These are phyloP conservation scores for Anoplolepis gracilipes DNA, from an alignment of 1,140 invertebrate species.

Conservation along the genomic window DNA sequence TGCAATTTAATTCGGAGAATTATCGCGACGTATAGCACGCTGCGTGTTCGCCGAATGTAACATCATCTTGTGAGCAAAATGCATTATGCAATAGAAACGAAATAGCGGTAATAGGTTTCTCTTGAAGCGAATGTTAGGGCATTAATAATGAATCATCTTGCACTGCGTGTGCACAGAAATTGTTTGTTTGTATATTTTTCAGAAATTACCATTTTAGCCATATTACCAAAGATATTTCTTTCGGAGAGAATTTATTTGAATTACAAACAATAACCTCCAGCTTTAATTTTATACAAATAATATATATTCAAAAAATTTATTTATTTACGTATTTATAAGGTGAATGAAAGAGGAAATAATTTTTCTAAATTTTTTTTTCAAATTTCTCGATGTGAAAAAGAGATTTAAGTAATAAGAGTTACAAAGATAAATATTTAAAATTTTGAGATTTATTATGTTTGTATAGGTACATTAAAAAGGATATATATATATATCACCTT, in stretches of 20 bases:
- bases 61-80: constrained; percentile 57
- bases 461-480: too few relatives aligned
- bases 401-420: too few relatives aligned
- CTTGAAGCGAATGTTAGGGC: constrained; percentile 46
- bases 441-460: too few relatives aligned
- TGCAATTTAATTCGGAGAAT: constrained; percentile 70
- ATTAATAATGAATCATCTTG: constrained; percentile 47
- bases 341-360: background rate
- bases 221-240: background rate
- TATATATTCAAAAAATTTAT: too few relatives aligned
- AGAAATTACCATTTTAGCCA: background rate
- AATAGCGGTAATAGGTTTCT: constrained; percentile 54
- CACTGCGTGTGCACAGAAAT: background rate
- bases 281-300: background rate
- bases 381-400: too few relatives aligned
- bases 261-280: background rate
- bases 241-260: constrained; percentile 6
- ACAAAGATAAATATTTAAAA: too few relatives aligned
- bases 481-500: too few relatives aligned
- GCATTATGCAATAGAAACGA: constrained; percentile 61
- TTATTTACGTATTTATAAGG: too few relatives aligned
- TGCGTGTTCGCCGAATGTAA: constrained; percentile 57
- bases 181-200: constrained; percentile 26
- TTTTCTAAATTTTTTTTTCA: background rate
- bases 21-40: constrained; percentile 60